Conservation (phyloP, 2,113 vertebrate genomes). For the Anolis sagrei region DNA sequence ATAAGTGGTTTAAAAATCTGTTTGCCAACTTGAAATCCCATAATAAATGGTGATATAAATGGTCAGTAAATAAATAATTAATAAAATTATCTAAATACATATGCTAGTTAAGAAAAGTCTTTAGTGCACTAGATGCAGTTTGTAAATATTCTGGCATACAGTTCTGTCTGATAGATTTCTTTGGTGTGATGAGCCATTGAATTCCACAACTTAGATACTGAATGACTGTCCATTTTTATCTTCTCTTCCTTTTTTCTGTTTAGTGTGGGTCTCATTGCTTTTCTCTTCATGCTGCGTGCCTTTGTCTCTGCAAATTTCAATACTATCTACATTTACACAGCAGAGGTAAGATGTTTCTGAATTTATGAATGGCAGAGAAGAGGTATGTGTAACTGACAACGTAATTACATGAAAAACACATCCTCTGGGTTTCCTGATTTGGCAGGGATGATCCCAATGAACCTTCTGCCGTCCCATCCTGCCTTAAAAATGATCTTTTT, state of each 20-base stretch:
- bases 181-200: neutral
- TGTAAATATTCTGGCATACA: neutral
- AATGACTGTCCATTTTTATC: neutral
- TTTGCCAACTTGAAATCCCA: too few species aligned
- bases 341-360: constrained; percentile 82
- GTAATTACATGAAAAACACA: too few species aligned
- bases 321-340: constrained; percentile 96
- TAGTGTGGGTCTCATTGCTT: constrained; percentile 82
- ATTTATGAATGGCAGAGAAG: rapidly evolving
- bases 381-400: neutral
- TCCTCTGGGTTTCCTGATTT: too few species aligned
- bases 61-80: too few species aligned
- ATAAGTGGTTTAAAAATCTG: too few species aligned
- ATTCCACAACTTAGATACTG: neutral
- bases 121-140: too few species aligned
- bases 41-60: too few species aligned
- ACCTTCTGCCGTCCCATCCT: too few species aligned
- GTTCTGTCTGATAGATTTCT: neutral
- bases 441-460: too few species aligned
- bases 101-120: too few species aligned
- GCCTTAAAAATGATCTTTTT: too few species aligned
- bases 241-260: neutral
- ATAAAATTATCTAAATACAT: too few species aligned
- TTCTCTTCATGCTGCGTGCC: constrained; percentile 91
- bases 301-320: constrained; percentile 95